Evolutionary conservation across 1,140 invertebrate species (phyloP).

Genomic region (Cyclargus thomasi): DNA sequence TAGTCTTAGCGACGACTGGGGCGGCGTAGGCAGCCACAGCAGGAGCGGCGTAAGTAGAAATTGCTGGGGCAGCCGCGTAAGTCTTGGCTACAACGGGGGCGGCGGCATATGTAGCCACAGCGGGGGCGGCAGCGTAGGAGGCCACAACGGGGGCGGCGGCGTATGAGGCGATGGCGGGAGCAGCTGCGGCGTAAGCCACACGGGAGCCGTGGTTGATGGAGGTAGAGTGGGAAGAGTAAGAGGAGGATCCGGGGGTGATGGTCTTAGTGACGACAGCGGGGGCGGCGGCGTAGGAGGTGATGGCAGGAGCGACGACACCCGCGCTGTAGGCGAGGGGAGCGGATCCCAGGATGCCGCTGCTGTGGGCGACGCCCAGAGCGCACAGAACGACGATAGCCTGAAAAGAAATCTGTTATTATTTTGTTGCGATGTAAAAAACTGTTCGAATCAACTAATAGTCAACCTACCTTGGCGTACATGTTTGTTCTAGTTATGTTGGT

Average conservation of each 20-base stretch:
- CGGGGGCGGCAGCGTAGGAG: constrained; percentile 29
- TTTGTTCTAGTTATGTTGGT: constrained; percentile 62
- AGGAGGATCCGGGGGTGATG: constrained; percentile 30
- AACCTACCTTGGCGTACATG: constrained; percentile 71
- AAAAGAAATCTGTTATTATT: neutral
- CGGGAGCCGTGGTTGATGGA: constrained; percentile 27
- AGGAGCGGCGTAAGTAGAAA: constrained; percentile 28
- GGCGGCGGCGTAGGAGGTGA: constrained; percentile 32
- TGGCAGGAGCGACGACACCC: constrained; percentile 33
- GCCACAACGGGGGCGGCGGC: constrained; percentile 34
- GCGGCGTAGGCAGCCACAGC: constrained; percentile 31
- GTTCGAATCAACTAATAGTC: neutral
- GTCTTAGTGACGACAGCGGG: constrained; percentile 28
- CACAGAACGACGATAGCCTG: neutral
- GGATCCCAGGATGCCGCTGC: constrained; percentile 30
- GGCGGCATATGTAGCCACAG: constrained; percentile 26
- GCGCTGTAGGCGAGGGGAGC: constrained; percentile 40
- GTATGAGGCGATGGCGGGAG: constrained; percentile 33
- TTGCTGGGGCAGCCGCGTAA: constrained; percentile 31
- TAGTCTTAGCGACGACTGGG: constrained; percentile 26
- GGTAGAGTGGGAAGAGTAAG: constrained; percentile 30
- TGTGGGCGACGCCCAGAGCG: constrained; percentile 19
- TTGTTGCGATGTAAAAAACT: neutral
- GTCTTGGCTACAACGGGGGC: constrained; percentile 23
- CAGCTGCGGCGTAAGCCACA: constrained; percentile 34